Base-by-base conservation (phyloP, 2,888 invertebrate species). In the Rotaria magnacalcarata region DNA sequence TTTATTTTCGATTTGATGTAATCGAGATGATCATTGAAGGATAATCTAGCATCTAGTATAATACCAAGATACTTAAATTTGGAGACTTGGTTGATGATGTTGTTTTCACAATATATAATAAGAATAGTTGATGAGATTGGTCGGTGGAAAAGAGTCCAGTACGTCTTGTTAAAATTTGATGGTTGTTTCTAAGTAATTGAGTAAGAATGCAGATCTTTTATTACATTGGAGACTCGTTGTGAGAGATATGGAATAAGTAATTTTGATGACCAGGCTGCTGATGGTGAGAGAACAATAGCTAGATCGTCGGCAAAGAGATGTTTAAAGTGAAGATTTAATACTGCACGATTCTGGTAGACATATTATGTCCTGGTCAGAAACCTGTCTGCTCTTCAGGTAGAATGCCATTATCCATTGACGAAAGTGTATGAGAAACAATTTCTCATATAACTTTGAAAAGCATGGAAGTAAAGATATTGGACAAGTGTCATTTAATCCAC, bases 381-480 rank as follows among this genome's bases (percentile, higher is more conserved):
- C 75, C 75, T 2, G 75, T 75, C 27, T 75, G 75, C 43, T 75
- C 75, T 16, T 75, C 75, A 6, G 75, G 43, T 41, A 75, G 75
- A 19, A 75, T 75, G 10, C 75, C 75, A 8, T 19, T 14, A 43
- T 75, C 75, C 43, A 75, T 43, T 75, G 75, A 6, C 43, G 75
- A 75, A 75, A 75, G 19, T 75, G 75, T 24, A 19, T 19, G 3
- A 75, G 75, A 2, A 75, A 75, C 27, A 75, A 8, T 34, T 75
- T 34, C 24, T 75, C 75, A 43, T 43, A 75, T 21, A 75, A 34
- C 10, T 75, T 75, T 21, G 75, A 75, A 10, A 75, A 75, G 24
- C 75, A 75, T 75, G 75, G 43, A 34, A 75, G 34, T 43, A 75
- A 75, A 21, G 75, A 75, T 6, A 75, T 75, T 24, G 75, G 75